Percentiles rank a stretch among this genome's conserved stretches.
Evolutionary conservation across 2,888 invertebrate species (phyloP).

Genomic region (Leptopilina drosophilae): DNA sequence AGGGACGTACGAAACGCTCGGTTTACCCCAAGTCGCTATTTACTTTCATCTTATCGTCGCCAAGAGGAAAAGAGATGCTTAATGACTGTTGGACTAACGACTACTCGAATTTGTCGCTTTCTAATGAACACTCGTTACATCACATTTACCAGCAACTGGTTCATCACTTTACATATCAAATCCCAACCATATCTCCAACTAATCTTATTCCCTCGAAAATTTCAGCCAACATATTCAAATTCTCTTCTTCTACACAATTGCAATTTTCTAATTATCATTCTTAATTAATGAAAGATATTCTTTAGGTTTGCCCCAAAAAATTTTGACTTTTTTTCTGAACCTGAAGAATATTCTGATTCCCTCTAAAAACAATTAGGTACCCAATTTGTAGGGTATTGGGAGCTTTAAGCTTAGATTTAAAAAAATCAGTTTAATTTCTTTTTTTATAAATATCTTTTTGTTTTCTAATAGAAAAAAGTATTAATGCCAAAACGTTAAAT

Average conservation of each 20-base stretch:
- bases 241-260: background rate
- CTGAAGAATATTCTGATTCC: too few species aligned
- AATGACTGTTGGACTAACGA: slow-evolving; percentile 5
- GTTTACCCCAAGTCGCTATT: slow-evolving; percentile 48
- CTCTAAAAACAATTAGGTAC: too few species aligned
- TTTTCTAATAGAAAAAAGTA: too few species aligned
- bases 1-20: slow-evolving; percentile 51
- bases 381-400: too few species aligned
- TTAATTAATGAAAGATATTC: too few species aligned
- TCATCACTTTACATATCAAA: background rate
- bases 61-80: slow-evolving; percentile 11
- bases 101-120: slow-evolving; percentile 23
- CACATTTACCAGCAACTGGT: background rate
- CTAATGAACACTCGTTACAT: slow-evolving; percentile 27
- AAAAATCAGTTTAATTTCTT: too few species aligned
- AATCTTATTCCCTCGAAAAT: background rate
- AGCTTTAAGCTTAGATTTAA: too few species aligned
- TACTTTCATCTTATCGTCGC: slow-evolving; percentile 44
- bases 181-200: background rate
- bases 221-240: background rate
- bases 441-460: too few species aligned
- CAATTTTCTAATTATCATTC: too few species aligned
- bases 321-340: too few species aligned
- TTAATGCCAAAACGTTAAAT: too few species aligned
- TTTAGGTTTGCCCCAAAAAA: too few species aligned